phyloP scores from a whole-genome alignment of 2,113 vertebrate species.

The Smithornis capensis region DNA sequence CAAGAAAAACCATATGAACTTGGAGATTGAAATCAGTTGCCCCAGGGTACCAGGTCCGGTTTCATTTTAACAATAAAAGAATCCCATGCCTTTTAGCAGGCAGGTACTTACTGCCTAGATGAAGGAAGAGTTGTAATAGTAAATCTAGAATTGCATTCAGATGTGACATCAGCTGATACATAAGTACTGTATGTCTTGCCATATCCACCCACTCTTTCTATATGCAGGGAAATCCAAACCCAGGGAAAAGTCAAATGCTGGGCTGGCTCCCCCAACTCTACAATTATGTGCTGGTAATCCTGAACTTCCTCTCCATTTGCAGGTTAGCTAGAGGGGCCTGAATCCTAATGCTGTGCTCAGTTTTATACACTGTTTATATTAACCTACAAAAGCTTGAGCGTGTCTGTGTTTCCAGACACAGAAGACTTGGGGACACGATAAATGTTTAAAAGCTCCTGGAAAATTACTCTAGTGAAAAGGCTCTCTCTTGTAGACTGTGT shows the following conservation, averaged over 20 bases:
- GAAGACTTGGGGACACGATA: background rate
- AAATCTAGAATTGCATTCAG: constrained; percentile 62
- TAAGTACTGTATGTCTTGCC: constrained; percentile 13
- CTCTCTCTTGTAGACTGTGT: background rate
- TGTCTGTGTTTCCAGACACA: constrained; percentile 31
- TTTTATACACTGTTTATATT: background rate
- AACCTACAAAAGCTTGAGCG: background rate
- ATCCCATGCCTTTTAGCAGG: constrained; percentile 64
- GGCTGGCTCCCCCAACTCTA: constrained; percentile 34
- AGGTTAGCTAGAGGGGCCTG: constrained; percentile 36
- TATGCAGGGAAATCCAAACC: constrained; percentile 46
- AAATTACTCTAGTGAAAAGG: background rate
- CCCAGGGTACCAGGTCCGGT: constrained; percentile 63
- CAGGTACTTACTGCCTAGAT: constrained; percentile 64
- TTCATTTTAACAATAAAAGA: constrained; percentile 66
- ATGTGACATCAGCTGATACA: constrained; percentile 62
- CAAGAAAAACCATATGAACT: constrained; percentile 67
- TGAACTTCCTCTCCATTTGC: constrained; percentile 21
- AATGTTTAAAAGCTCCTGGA: background rate
- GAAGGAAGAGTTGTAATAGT: constrained; percentile 62
- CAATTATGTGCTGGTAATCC: background rate
- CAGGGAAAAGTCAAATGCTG: background rate
- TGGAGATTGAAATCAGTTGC: constrained; percentile 72
- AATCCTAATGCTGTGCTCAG: background rate
- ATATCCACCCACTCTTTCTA: constrained; percentile 35